These are phyloP conservation scores for Trochalopteron elliotii DNA, from an alignment of 2,113 vertebrate species.

Conservation along the genomic window DNA sequence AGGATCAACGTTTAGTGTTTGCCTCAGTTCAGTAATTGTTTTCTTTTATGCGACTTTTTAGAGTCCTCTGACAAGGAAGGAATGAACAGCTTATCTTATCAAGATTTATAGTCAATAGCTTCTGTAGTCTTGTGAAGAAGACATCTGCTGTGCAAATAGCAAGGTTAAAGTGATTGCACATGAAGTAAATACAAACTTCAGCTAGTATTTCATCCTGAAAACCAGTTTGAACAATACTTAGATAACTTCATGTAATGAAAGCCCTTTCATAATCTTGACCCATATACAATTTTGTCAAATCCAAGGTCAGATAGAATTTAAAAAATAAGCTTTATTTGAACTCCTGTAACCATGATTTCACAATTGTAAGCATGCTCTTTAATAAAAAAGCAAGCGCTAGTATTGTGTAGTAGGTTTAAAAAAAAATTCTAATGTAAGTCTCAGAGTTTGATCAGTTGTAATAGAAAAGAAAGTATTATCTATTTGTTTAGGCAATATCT, in stretches of 20 bases:
- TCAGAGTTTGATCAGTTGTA: conserved; percentile 63
- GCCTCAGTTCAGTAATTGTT: conserved; percentile 73
- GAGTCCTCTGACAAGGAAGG: conserved; percentile 72
- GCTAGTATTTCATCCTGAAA: conserved; percentile 80
- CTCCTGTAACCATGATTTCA: conserved; percentile 43
- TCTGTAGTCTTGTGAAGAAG: conserved; percentile 72
- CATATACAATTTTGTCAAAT: conserved; percentile 71
- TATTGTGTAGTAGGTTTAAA: not conserved
- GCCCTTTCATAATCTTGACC: conserved; percentile 68
- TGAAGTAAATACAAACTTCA: conserved; percentile 78
- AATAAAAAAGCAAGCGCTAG: conserved; percentile 10
- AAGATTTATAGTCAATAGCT: conserved; percentile 76
- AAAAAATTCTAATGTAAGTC: not conserved
- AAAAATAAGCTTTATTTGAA: conserved; percentile 58
- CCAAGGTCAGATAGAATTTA: conserved; percentile 76
- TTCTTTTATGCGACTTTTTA: conserved; percentile 61
- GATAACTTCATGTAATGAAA: conserved; percentile 78
- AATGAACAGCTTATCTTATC: conserved; percentile 77
- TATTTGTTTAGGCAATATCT: conserved; percentile 69
- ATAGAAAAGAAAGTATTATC: conserved; percentile 55
- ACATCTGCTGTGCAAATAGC: conserved; percentile 77
- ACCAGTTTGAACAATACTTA: conserved; percentile 71
- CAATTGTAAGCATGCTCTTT: conserved; percentile 56
- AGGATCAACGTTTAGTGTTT: conserved; percentile 35
- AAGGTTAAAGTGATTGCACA: conserved; percentile 78